Conservation (phyloP, 1,140 invertebrate species). For the Notospermus geniculatus region DNA sequence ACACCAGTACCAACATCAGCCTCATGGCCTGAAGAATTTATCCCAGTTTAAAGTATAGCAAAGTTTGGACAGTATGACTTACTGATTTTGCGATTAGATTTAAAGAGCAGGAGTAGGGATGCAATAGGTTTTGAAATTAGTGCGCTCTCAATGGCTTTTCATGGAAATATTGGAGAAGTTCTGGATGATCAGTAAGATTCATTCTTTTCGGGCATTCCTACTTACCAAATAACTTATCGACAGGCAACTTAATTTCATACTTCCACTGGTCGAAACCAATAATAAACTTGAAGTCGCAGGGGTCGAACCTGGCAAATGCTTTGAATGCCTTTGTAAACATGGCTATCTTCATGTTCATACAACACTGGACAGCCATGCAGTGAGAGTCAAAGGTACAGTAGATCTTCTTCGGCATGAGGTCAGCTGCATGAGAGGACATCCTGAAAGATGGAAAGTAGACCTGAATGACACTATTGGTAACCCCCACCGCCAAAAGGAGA, state of each 20-base stretch:
- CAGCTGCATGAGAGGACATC: slow-evolving; percentile 31
- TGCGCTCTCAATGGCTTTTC: no score
- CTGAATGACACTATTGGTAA: no score
- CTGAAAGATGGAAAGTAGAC: slow-evolving; percentile 24
- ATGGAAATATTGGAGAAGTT: no score
- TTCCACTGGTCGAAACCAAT: slow-evolving; percentile 23
- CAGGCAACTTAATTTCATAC: slow-evolving; percentile 15
- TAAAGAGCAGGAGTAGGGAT: no score
- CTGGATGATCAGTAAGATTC: no score
- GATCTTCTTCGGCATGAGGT: slow-evolving; percentile 29
- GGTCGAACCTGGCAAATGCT: slow-evolving; percentile 31
- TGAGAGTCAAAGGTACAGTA: slow-evolving; percentile 35
- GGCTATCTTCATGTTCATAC: slow-evolving; percentile 29
- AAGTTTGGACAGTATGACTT: no score
- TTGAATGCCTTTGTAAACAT: slow-evolving; percentile 32
- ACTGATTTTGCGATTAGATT: no score
- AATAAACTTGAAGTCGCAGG: slow-evolving; percentile 17
- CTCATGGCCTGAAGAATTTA: slow-evolving; percentile 19
- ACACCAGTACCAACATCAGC: slow-evolving; percentile 23
- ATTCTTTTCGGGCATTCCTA: no score
- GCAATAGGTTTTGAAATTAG: no score
- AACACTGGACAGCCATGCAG: slow-evolving; percentile 37
- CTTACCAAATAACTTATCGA: slow-evolving; percentile 12
- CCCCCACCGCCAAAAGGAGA: no score
- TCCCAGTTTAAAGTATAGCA: no score